Evolutionary conservation across 2,797 vertebrate genomes (phyloP).

Genomic region (Smutsia gigantea): DNA sequence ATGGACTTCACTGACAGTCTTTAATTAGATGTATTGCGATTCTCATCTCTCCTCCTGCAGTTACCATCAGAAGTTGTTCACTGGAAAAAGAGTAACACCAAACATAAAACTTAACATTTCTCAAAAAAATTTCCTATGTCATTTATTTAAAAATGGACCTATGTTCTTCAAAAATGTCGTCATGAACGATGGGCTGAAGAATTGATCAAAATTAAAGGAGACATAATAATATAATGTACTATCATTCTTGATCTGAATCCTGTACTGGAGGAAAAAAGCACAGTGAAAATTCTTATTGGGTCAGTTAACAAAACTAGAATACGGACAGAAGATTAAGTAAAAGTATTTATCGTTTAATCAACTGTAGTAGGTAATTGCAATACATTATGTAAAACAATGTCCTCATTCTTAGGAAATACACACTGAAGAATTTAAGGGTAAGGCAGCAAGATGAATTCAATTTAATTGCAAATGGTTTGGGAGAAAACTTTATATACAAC

Average conservation of each 20-base stretch:
- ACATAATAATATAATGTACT: background rate
- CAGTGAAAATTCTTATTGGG: background rate
- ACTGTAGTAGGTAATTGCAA: background rate
- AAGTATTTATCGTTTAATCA: constrained; percentile 27
- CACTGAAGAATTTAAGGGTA: background rate
- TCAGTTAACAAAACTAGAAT: background rate
- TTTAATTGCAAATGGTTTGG: background rate
- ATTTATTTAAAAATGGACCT: background rate
- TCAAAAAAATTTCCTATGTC: background rate
- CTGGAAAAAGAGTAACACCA: background rate
- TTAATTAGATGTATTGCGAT: background rate
- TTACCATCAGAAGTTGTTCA: background rate
- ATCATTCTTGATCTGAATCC: background rate
- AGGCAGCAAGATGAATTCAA: background rate
- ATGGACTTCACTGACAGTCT: background rate
- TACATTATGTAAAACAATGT: background rate
- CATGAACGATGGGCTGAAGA: background rate
- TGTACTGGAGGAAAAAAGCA: background rate
- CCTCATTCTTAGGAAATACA: background rate
- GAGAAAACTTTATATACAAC: background rate
- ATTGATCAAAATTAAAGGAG: constrained; percentile 39
- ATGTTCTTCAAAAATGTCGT: constrained; percentile 44
- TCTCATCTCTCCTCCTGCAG: background rate
- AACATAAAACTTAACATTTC: background rate
- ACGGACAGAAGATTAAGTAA: background rate